These are phyloP conservation scores for Drosophila macrospina DNA, from an alignment of 2,888 invertebrate genomes.

Conservation along the genomic window DNA sequence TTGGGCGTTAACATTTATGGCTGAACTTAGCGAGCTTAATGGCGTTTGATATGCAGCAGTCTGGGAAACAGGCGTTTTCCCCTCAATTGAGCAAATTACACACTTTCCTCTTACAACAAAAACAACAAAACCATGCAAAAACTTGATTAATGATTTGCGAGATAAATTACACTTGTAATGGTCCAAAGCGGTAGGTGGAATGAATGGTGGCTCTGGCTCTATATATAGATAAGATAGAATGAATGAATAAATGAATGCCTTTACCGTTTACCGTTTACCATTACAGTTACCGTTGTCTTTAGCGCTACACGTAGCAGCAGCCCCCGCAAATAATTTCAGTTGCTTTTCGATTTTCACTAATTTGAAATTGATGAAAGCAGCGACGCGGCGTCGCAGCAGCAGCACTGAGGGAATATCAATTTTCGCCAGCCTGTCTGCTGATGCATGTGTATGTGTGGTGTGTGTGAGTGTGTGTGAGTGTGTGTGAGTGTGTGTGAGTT, in stretches of 20 bases:
- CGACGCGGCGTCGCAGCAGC: constrained; percentile 32
- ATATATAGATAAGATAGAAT: not conserved
- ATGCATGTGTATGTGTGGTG: not conserved
- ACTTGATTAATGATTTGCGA: constrained; percentile 78
- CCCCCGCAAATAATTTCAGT: constrained; percentile 72
- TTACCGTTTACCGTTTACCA: constrained; percentile 23
- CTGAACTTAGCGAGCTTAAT: constrained; percentile 41
- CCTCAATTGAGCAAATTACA: constrained; percentile 31
- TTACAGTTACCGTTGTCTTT: constrained; percentile 37
- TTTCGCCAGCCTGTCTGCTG: constrained; percentile 28
- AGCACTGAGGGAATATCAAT: constrained; percentile 60
- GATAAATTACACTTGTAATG: constrained; percentile 82
- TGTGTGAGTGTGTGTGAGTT: not conserved
- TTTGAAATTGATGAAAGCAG: constrained; percentile 80
- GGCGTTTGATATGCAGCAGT: constrained; percentile 35
- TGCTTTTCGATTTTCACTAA: constrained; percentile 75
- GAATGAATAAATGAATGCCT: constrained; percentile 30
- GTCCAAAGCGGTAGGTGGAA: constrained; percentile 49
- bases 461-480: not conserved
- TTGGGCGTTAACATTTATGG: constrained; percentile 58
- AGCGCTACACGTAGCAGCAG: constrained; percentile 41
- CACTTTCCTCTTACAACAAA: constrained; percentile 33
- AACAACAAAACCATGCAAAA: constrained; percentile 24
- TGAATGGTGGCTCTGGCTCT: constrained; percentile 46
- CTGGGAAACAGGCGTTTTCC: constrained; percentile 9